These are phyloP conservation scores for Gymnopithys bicolor DNA, from an alignment of 2,797 vertebrate species.

Conservation along the genomic window DNA sequence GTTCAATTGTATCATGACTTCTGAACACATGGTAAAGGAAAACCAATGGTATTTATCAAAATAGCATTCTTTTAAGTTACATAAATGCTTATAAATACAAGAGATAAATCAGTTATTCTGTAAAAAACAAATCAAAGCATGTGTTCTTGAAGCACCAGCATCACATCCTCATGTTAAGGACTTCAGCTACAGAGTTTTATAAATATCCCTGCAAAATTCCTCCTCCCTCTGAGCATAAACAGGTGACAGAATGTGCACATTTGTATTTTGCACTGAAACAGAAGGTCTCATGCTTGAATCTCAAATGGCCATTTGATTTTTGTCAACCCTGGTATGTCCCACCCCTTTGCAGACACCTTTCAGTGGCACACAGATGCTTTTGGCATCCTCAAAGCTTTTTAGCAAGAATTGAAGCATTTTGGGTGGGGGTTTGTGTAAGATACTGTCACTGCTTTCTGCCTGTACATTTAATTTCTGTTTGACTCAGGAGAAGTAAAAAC, in stretches of 20 bases:
- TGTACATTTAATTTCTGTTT: background rate
- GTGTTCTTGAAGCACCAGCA: slow-evolving; percentile 69
- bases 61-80: slow-evolving; percentile 74
- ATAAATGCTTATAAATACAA: slow-evolving; percentile 74
- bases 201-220: slow-evolving; percentile 40
- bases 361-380: background rate
- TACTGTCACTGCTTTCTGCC: background rate
- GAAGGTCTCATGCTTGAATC: background rate
- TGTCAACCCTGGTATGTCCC: background rate
- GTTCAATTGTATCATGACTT: slow-evolving; percentile 39
- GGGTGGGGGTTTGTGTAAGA: background rate
- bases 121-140: slow-evolving; percentile 58
- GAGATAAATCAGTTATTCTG: slow-evolving; percentile 62
- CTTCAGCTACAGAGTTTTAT: slow-evolving; percentile 33
- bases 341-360: background rate
- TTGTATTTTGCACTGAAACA: background rate
- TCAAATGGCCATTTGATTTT: background rate
- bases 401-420: background rate
- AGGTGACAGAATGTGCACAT: background rate
- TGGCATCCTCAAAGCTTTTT: background rate
- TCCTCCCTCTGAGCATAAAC: background rate
- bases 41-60: slow-evolving; percentile 62
- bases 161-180: slow-evolving; percentile 34
- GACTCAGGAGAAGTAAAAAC: background rate
- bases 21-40: slow-evolving; percentile 26